Conservation (phyloP, 2,113 vertebrate genomes). For the Cebus imitator region DNA sequence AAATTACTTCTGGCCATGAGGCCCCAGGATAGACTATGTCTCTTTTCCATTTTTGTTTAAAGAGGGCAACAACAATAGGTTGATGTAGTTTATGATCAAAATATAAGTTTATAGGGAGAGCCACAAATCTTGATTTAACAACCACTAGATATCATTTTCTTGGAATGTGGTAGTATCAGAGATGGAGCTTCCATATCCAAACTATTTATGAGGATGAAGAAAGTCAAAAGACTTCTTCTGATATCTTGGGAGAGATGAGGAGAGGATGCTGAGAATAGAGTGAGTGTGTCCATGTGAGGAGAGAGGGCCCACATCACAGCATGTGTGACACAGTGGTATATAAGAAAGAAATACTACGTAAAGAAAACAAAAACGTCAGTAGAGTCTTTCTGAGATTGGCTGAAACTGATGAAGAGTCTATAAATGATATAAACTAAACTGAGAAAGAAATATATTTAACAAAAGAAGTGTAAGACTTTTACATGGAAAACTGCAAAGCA, state of each 20-base stretch:
- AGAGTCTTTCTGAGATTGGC: not conserved
- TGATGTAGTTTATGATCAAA: not conserved
- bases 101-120: not conserved
- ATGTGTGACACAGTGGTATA: not conserved
- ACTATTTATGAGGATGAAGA: not conserved
- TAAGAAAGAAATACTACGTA: not conserved
- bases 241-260: not conserved
- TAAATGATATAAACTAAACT: constrained; percentile 20
- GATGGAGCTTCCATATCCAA: not conserved
- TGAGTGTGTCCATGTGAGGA: not conserved
- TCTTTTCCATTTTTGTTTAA: constrained; percentile 4
- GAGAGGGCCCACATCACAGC: not conserved
- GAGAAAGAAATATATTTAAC: not conserved
- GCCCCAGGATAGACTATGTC: not conserved
- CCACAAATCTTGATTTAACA: not conserved
- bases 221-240: not conserved
- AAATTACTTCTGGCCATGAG: not conserved
- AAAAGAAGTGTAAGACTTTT: not conserved
- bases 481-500: not conserved
- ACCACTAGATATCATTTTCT: not conserved
- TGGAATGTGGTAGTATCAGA: not conserved
- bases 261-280: not conserved
- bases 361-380: not conserved
- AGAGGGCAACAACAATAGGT: not conserved
- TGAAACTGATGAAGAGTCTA: not conserved